A percentile compares a stretch with the other conserved stretches of the same genome.
These are phyloP conservation scores for Butorides virescens DNA, from an alignment of 2,113 vertebrate genomes.

Conservation along the genomic window DNA sequence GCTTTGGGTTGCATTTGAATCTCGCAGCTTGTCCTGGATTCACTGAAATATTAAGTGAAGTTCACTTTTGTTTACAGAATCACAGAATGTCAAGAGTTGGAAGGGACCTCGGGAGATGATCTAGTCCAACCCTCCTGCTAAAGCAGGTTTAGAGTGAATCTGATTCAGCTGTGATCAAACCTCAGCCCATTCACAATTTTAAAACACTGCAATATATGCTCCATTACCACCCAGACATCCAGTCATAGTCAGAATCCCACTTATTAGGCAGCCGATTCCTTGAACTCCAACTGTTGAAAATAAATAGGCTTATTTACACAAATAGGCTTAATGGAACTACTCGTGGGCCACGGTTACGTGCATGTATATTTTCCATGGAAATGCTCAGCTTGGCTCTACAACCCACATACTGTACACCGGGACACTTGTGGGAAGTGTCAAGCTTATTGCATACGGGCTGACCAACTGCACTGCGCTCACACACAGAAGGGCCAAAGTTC, in stretches of 20 bases:
- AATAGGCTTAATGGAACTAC: background rate
- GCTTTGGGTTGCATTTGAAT: background rate
- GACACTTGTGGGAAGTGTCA: background rate
- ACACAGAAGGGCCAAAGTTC: background rate
- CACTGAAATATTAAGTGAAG: background rate
- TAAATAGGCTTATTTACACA: background rate
- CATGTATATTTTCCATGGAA: background rate
- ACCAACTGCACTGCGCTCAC: fast-evolving
- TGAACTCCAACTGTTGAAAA: background rate
- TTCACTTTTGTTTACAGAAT: background rate
- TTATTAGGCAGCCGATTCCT: background rate
- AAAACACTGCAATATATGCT: background rate
- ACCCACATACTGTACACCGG: fast-evolving
- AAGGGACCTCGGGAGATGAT: no score
- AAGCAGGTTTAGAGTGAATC: background rate
- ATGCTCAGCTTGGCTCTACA: background rate
- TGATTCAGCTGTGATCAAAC: background rate
- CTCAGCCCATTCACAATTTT: background rate
- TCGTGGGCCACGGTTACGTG: fast-evolving
- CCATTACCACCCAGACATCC: background rate
- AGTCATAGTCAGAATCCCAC: background rate
- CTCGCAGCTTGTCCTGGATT: background rate
- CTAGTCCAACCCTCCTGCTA: no score
- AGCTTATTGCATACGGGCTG: background rate
- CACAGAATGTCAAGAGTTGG: no score